These are phyloP conservation scores for Drosophila lini DNA, from an alignment of 1,140 invertebrate species.

Conservation along the genomic window DNA sequence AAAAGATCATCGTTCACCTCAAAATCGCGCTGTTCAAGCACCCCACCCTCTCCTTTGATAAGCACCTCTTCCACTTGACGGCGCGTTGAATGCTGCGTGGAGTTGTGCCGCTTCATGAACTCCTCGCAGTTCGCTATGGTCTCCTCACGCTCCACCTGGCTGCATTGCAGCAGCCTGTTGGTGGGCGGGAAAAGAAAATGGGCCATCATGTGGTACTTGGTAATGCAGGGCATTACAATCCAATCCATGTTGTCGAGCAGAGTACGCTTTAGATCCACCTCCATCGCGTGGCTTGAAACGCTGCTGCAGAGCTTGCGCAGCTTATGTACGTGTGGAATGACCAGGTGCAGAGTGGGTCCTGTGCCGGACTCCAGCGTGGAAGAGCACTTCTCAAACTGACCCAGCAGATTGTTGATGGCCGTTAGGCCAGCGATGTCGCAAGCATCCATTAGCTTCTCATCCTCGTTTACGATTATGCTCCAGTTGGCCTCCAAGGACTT, in stretches of 20 bases:
- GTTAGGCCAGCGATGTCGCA: not conserved
- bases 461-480: slow-evolving; percentile 4
- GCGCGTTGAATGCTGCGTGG: too few species aligned
- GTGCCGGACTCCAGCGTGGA: slow-evolving; percentile 8
- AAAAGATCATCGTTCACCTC: slow-evolving; percentile 30
- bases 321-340: slow-evolving; percentile 37
- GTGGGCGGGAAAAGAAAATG: slow-evolving; percentile 46
- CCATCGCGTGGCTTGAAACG: not conserved
- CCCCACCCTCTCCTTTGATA: slow-evolving; percentile 10
- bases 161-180: slow-evolving; percentile 37
- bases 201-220: slow-evolving; percentile 36
- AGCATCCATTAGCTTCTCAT: not conserved
- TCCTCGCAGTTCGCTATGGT: slow-evolving; percentile 20
- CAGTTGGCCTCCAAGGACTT: slow-evolving; percentile 10
- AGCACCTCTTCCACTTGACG: slow-evolving; percentile 2
- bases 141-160: slow-evolving; percentile 20
- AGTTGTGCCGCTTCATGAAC: slow-evolving; percentile 17
- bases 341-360: slow-evolving; percentile 24
- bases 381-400: slow-evolving; percentile 30
- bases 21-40: not conserved
- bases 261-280: not conserved
- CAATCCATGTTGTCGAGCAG: slow-evolving; percentile 9
- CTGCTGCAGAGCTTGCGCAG: slow-evolving; percentile 21
- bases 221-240: slow-evolving; percentile 15
- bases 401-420: slow-evolving; percentile 11